Evolutionary conservation across 2,113 vertebrate species (phyloP), one percentile per base, ranked within the genome.

Genomic region (Leucopsar rothschildi): DNA sequence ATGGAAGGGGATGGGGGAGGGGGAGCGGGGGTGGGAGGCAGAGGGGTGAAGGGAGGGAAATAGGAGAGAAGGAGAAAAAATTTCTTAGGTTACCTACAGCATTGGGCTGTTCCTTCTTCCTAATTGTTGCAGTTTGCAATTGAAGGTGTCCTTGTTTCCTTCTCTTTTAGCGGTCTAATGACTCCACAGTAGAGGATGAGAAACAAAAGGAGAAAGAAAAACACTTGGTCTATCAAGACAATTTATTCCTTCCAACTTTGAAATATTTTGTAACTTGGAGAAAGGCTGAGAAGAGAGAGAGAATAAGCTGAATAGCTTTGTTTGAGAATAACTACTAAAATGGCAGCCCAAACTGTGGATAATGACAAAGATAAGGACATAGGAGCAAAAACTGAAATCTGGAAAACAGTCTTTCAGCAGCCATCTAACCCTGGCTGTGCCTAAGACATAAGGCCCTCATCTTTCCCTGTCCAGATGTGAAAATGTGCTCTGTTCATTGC

Each of bases 1-100:
- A 5, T 10, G 3, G 33, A 12, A 15, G n/a, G 3, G 15, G 2
- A 4, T 9, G 3, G 37, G 5, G 4, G 5, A 8, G 4, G 4
- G 13, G 1, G 3, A 3, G 18, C 8, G 5, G 12, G 6, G n/a
- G 22, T 40, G 39, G 39, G 39, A 40, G 31, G 16, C 42, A 49
- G 24, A 52, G 15, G 27, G 27, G 27, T 52, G 50, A 28, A 27
- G 50, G 27, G 27, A 16, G 27, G 27, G 27, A 28, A 52, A 52
- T 3, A 15, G 5, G 10, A 6, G 12, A 15, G 15, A 19, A 21
- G 4, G 5, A 20, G 4, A 6, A 7, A n/a, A 42, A 15, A 45
- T 1, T 28, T 65, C 18, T 47, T n/a, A 28, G 8, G 14, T 39
- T 77, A 64, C 23, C 40, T 35, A 5, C 16, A 61, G 31, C 69